Percentiles rank a stretch among this genome's conserved stretches.
phyloP scores from a whole-genome alignment of 2,113 vertebrate species.

The Phylloscopus trochilus region DNA sequence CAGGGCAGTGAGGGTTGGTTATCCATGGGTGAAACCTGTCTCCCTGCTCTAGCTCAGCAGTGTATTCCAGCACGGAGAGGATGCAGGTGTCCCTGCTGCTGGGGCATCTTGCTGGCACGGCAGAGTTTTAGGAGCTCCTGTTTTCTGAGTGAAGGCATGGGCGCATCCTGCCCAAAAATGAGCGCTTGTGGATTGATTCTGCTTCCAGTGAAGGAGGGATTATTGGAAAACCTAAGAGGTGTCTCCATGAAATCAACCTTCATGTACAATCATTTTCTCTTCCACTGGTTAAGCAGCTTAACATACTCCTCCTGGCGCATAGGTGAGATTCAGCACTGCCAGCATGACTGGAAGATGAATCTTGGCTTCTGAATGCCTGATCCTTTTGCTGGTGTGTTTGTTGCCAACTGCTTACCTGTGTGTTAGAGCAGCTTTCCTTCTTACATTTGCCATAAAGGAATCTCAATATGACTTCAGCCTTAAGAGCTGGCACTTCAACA shows the following conservation, averaged over 20 bases:
- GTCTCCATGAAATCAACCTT: neutral
- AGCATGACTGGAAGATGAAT: neutral
- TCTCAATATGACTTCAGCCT: neutral
- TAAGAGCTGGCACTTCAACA: neutral
- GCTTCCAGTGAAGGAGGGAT: neutral
- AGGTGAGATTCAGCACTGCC: neutral
- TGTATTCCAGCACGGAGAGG: neutral
- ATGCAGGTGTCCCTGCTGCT: neutral
- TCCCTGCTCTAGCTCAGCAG: neutral
- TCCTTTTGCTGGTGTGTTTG: neutral
- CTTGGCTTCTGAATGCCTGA: neutral
- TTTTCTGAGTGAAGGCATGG: fast-evolving
- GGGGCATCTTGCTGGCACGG: neutral
- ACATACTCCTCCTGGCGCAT: neutral
- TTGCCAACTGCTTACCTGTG: neutral
- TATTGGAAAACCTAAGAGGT: neutral
- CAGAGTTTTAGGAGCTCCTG: neutral
- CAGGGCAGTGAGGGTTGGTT: neutral
- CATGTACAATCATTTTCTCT: neutral
- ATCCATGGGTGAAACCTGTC: neutral
- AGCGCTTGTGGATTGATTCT: neutral
- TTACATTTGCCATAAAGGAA: neutral
- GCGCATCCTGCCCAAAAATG: neutral
- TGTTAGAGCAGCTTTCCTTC: neutral
- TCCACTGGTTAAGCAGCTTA: neutral